Conservation (phyloP, 2,113 vertebrate species). For the Solenodon paradoxus region DNA sequence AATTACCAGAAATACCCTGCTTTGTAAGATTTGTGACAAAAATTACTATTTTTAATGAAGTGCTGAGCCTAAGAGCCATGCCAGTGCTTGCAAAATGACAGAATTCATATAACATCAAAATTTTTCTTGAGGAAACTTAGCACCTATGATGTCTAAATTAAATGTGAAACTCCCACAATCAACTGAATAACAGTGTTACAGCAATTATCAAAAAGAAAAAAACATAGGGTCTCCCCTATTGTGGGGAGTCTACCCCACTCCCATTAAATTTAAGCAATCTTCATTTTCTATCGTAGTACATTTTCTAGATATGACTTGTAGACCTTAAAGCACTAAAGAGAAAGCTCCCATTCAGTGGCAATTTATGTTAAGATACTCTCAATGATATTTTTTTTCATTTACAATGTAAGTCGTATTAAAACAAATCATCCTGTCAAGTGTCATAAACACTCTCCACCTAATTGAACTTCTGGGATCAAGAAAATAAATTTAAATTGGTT, state of each 20-base stretch:
- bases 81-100: conserved; percentile 96
- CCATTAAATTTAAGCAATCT: conserved; percentile 83
- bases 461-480: conserved; percentile 86
- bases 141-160: conserved; percentile 96
- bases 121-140: conserved; percentile 93
- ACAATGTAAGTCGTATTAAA: conserved; percentile 86
- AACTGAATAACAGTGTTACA: conserved; percentile 94
- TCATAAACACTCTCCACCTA: conserved; percentile 86
- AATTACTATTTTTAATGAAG: too few species aligned
- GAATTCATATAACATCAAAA: conserved; percentile 93
- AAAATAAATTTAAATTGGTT: conserved; percentile 85
- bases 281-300: conserved; percentile 87
- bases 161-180: conserved; percentile 95
- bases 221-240: too few species aligned
- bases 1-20: too few species aligned
- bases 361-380: conserved; percentile 86
- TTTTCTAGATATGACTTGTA: conserved; percentile 88
- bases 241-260: too few species aligned
- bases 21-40: too few species aligned
- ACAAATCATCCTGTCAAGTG: conserved; percentile 82
- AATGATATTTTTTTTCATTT: conserved; percentile 84
- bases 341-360: conserved; percentile 82
- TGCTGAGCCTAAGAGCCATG: conserved; percentile 92
- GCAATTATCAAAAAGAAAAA: conserved; percentile 86
- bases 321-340: conserved; percentile 85